Conservation (phyloP, 2,888 invertebrate genomes). For the Spatulosminthurus flaviceps region DNA sequence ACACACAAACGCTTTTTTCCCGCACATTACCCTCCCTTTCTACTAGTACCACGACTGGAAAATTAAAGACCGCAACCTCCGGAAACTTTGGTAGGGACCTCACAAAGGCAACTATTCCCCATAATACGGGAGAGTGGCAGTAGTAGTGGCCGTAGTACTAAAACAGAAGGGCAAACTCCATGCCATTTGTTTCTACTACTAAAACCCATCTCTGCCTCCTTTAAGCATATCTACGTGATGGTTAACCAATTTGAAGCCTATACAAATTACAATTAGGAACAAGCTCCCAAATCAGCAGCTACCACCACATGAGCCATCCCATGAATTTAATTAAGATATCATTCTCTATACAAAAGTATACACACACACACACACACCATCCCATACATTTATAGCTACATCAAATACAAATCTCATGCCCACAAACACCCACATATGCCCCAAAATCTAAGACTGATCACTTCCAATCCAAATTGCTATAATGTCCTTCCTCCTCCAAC, state of each 20-base stretch:
- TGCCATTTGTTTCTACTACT: background rate
- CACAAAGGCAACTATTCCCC: background rate
- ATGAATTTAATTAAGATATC: conserved; percentile 36
- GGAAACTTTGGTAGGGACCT: background rate
- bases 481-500: no score
- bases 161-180: background rate
- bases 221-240: background rate
- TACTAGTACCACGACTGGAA: background rate
- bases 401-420: no score
- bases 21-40: conserved; percentile 11
- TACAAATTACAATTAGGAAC: conserved; percentile 36
- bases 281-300: conserved; percentile 26
- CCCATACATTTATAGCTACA: no score
- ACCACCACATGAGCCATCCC: conserved; percentile 27
- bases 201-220: background rate
- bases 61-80: background rate
- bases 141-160: no score
- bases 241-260: conserved; percentile 34
- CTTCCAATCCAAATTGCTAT: no score
- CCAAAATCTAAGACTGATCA: no score
- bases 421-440: no score
- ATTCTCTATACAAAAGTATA: no score
- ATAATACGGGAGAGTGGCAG: no score
- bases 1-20: background rate
- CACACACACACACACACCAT: no score